A percentile compares a stretch with the other conserved stretches of the same genome.
These are phyloP conservation scores for Aphelenchoides besseyi DNA, from an alignment of 1,140 invertebrate genomes.

Conservation along the genomic window DNA sequence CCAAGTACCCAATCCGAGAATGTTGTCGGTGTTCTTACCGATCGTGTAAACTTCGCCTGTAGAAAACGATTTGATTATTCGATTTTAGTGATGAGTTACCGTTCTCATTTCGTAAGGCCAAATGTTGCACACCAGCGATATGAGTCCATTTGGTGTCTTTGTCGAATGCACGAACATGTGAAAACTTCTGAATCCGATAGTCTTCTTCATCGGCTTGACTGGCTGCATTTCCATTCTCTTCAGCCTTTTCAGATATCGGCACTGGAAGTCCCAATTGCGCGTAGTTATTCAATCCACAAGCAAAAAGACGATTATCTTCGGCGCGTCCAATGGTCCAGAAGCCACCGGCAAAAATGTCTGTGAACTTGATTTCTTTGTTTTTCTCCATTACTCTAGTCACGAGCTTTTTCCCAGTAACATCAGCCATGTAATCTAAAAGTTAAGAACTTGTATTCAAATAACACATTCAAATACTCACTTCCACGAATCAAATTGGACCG, in stretches of 20 bases:
- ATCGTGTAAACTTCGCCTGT: slow-evolving; percentile 52
- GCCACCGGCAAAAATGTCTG: slow-evolving; percentile 58
- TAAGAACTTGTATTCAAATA: background rate
- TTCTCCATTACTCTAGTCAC: slow-evolving; percentile 38
- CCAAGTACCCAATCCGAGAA: slow-evolving; percentile 58
- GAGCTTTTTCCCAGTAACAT: slow-evolving; percentile 39
- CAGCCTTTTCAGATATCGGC: slow-evolving; percentile 21
- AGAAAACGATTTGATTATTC: slow-evolving; percentile 4
- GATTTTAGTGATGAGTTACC: slow-evolving; percentile 34
- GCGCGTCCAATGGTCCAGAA: slow-evolving; percentile 54
- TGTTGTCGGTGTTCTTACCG: slow-evolving; percentile 61
- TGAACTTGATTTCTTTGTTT: slow-evolving; percentile 46
- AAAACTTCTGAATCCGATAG: slow-evolving; percentile 29
- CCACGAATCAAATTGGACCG: slow-evolving; percentile 50
- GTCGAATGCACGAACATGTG: slow-evolving; percentile 33
- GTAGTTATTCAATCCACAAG: slow-evolving; percentile 59
- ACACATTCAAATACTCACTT: slow-evolving; percentile 32
- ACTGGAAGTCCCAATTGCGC: slow-evolving; percentile 52
- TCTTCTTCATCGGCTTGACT: slow-evolving; percentile 18
- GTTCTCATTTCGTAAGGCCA: slow-evolving; percentile 37
- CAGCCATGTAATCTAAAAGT: slow-evolving; percentile 39
- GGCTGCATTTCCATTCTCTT: slow-evolving; percentile 12
- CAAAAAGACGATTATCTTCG: slow-evolving; percentile 54
- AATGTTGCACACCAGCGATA: slow-evolving; percentile 55
- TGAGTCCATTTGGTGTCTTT: slow-evolving; percentile 50